Conservation (phyloP, 2,888 invertebrate genomes). For the Acleris holmiana region DNA sequence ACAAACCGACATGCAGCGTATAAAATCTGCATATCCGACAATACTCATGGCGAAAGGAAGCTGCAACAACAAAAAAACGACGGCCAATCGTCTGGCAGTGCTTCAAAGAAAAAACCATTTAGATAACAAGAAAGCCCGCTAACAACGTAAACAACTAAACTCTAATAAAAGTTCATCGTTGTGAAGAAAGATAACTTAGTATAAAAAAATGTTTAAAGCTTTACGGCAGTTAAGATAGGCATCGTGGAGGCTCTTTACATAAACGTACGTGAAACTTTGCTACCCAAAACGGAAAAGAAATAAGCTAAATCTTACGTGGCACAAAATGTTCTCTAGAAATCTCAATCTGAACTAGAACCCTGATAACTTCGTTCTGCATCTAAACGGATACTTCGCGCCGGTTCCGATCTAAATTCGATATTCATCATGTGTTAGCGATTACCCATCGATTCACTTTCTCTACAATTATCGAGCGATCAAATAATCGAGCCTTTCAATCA, state of each 20-base stretch:
- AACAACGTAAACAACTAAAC: not conserved
- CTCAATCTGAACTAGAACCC: not conserved
- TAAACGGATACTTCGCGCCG: constrained; percentile 25
- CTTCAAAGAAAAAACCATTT: not conserved
- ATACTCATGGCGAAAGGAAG: constrained; percentile 18
- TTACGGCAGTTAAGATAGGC: constrained; percentile 15
- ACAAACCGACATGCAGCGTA: constrained; percentile 26
- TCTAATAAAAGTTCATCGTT: not conserved
- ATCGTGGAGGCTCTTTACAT: constrained; percentile 10
- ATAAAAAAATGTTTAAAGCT: constrained; percentile 3
- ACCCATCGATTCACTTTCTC: constrained; percentile 62
- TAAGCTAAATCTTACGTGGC: constrained; percentile 1
- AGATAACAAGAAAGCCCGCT: constrained; percentile 3
- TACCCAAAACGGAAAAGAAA: constrained; percentile 13
- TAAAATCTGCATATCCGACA: constrained; percentile 37
- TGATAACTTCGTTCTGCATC: constrained; percentile 20
- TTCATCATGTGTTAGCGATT: constrained; percentile 47
- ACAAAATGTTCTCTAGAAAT: constrained; percentile 6
- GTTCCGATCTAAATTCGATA: constrained; percentile 40
- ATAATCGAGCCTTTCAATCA: constrained; percentile 53
- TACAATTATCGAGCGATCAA: constrained; percentile 42
- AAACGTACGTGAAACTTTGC: constrained; percentile 10
- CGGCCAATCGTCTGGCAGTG: not conserved
- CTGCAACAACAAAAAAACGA: constrained; percentile 13
- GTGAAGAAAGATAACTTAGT: not conserved